phyloP scores from a whole-genome alignment of 2,797 vertebrate species.

The Picus viridis region DNA sequence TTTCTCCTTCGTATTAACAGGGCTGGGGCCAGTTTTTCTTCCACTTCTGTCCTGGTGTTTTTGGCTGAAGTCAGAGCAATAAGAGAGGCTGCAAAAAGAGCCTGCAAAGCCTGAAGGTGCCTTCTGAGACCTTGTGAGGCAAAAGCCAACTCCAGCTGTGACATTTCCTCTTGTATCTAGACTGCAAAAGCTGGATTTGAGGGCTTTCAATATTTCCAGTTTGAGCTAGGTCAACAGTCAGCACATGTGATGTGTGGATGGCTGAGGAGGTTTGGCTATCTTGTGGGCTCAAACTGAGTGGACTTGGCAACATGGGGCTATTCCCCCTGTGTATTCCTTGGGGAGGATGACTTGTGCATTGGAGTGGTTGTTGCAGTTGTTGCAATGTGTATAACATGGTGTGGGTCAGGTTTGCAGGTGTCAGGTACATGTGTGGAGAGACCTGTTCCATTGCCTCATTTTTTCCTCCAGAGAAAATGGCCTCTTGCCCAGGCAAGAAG shows the following conservation, averaged over 20 bases:
- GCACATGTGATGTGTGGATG: rapidly evolving
- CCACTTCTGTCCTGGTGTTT: rapidly evolving
- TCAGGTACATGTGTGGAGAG: neutral
- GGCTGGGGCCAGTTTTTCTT: neutral
- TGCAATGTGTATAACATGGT: rapidly evolving
- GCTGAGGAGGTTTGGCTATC: neutral
- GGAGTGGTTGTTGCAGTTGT: neutral
- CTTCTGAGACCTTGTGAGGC: neutral
- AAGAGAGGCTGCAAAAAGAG: neutral
- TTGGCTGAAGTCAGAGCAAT: neutral
- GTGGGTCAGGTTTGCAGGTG: neutral
- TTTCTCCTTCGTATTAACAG: neutral
- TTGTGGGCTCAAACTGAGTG: neutral
- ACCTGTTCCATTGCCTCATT: neutral
- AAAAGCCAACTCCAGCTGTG: neutral
- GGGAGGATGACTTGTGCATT: neutral
- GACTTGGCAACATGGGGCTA: neutral
- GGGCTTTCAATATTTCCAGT: neutral
- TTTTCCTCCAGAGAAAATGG: neutral
- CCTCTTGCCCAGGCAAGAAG: neutral
- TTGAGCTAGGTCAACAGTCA: neutral
- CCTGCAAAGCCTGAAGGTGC: neutral
- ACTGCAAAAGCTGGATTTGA: neutral
- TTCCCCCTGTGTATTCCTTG: rapidly evolving
- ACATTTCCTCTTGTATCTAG: neutral